Base-by-base conservation (phyloP, 2,113 vertebrate species). In the Pteropus alecto region DNA sequence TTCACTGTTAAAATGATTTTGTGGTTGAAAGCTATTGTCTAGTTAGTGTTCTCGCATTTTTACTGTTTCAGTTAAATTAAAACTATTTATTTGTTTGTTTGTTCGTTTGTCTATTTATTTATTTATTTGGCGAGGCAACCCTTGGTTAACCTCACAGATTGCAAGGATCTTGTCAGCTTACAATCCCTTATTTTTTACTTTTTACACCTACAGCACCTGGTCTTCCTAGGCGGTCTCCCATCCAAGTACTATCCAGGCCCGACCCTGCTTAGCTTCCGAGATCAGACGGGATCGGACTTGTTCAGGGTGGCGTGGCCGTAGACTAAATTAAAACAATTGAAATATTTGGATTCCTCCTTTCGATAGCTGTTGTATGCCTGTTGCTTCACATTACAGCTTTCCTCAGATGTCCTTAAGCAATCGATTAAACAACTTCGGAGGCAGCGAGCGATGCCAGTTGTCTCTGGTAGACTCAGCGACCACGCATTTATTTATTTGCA, bases 371-470 rank as follows among this genome's bases (percentile, higher is more conserved):
- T 67, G 3, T 14, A 8, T 85, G 28, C 19, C 16, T 14, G 0
- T 24, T 16, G 0, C 4, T 10, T 41, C 38, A 8, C 63, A 19
- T 7, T 19, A 16, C 28, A 33, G 0, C 28, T 38, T 26, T 58
- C 60, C 19, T 92, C 85, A 15, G n/a, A 16, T 11, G 15, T 5
- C 78, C 5, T 0, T 33, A 30, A 70, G 24, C 41, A 22, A 28
- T 18, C 8, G 21, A 30, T 21, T 18, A 24, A 51, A 3, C 58
- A 5, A 41, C 30, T 41, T 94, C 41, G 54, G 24, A 58, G 46
- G 12, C 28, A 6, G 12, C 0, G 33, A 6, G 12, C 0, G 13
- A 63, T 11, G 48, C n/a, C 6, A 0, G 60, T 30, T 63, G 41
- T 54, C 87, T 51, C n/a, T 78, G 68, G 70, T 38, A 65, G 18